Conservation (phyloP, 1,140 invertebrate species). For the Diorhabda elongata region DNA sequence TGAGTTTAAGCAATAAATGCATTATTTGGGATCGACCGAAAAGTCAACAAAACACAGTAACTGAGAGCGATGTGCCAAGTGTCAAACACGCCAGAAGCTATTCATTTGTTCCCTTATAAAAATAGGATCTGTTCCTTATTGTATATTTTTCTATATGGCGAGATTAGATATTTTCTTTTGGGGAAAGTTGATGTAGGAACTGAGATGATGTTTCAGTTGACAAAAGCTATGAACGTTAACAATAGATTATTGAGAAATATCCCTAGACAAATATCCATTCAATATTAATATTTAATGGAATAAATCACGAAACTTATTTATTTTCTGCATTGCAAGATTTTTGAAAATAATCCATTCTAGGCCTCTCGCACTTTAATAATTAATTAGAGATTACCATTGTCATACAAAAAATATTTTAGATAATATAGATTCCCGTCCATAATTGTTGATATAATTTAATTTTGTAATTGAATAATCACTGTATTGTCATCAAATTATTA, state of each 20-base stretch:
- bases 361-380: too few relatives aligned
- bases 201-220: not conserved
- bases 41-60: slow-evolving; percentile 37
- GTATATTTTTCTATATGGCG: slow-evolving; percentile 9
- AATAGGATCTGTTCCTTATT: slow-evolving; percentile 26
- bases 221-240: not conserved
- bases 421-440: not conserved
- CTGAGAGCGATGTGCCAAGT: slow-evolving; percentile 20
- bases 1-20: slow-evolving; percentile 34
- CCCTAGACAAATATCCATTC: too few relatives aligned
- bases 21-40: slow-evolving; percentile 29
- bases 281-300: too few relatives aligned
- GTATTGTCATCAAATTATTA: not conserved
- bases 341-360: too few relatives aligned
- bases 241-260: not conserved
- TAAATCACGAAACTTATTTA: too few relatives aligned
- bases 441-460: not conserved
- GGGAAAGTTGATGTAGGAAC: slow-evolving; percentile 6
- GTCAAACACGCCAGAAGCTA: slow-evolving; percentile 35
- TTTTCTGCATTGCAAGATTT: too few relatives aligned
- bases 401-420: not conserved
- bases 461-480: not conserved
- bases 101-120: slow-evolving; percentile 40
- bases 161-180: slow-evolving; percentile 10
- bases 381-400: too few relatives aligned